A percentile compares a stretch with the other conserved stretches of the same genome.
These are phyloP conservation scores for Amia ocellicauda DNA, from an alignment of 2,113 vertebrate species.

Conservation along the genomic window DNA sequence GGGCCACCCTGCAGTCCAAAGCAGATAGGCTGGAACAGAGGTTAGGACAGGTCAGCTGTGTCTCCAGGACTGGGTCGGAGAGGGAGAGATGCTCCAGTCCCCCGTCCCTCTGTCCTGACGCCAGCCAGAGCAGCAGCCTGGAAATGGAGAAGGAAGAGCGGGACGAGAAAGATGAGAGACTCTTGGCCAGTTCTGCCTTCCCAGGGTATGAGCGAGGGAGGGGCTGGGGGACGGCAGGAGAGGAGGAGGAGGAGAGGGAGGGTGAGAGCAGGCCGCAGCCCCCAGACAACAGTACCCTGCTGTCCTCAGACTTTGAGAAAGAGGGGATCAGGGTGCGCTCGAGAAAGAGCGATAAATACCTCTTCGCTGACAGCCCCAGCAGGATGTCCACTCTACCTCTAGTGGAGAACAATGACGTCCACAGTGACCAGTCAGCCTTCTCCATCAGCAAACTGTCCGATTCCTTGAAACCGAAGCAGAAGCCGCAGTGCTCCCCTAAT, in stretches of 20 bases:
- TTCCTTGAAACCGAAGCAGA: slow-evolving; percentile 48
- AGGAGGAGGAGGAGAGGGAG: slow-evolving; percentile 20
- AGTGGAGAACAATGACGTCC: slow-evolving; percentile 56
- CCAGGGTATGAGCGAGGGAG: slow-evolving; percentile 45
- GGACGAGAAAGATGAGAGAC: slow-evolving; percentile 34
- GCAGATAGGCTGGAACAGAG: slow-evolving; percentile 22
- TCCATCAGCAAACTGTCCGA: slow-evolving; percentile 54
- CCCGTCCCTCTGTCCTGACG: slow-evolving; percentile 16
- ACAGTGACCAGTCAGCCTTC: slow-evolving; percentile 60
- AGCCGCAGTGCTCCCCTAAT: slow-evolving; percentile 35
- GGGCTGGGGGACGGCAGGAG: slow-evolving; percentile 27
- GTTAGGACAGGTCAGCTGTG: slow-evolving; percentile 17
- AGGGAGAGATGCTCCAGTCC: slow-evolving; percentile 31
- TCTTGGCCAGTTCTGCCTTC: slow-evolving; percentile 47
- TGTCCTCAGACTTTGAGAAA: slow-evolving; percentile 50
- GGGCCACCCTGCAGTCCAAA: slow-evolving; percentile 34
- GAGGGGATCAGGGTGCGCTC: slow-evolving; percentile 60
- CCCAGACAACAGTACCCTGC: slow-evolving; percentile 20
- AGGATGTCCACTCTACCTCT: slow-evolving; percentile 55
- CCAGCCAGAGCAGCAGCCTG: slow-evolving; percentile 22
- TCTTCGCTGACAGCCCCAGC: slow-evolving; percentile 56
- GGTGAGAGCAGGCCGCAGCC: slow-evolving; percentile 12
- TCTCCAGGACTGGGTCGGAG: slow-evolving; percentile 22
- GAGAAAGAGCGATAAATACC: slow-evolving; percentile 63
- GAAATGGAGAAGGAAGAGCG: slow-evolving; percentile 21